These are phyloP conservation scores for Hiodon alosoides DNA, from an alignment of 2,113 vertebrate species.

Conservation along the genomic window DNA sequence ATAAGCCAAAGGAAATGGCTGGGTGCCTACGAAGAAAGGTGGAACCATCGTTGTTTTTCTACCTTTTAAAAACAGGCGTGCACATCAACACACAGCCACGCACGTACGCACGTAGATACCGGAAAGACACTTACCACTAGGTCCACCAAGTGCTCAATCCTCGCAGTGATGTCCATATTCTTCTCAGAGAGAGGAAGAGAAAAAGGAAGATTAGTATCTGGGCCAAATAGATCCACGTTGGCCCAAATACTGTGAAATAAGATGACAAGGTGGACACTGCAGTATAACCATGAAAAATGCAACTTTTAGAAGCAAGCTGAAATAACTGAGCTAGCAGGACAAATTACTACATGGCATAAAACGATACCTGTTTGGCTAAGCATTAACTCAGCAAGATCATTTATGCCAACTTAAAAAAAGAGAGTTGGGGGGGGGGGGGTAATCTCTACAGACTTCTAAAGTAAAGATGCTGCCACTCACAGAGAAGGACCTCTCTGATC, in stretches of 20 bases:
- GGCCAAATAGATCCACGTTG: not conserved
- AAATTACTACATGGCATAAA: no score
- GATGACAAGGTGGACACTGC: no score
- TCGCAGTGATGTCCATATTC: conserved; percentile 39
- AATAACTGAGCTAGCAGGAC: no score
- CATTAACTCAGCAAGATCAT: not conserved
- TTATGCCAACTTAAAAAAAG: not conserved
- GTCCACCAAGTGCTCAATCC: conserved; percentile 42
- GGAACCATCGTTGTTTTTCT: not conserved
- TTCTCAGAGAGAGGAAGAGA: conserved; percentile 30
- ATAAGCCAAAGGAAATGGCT: conserved; percentile 52
- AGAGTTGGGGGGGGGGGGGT: not conserved
- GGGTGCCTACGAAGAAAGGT: conserved; percentile 36
- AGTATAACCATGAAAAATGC: no score
- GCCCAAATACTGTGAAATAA: not conserved
- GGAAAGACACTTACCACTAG: conserved; percentile 37
- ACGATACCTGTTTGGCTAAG: not conserved
- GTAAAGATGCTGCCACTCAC: conserved; percentile 31
- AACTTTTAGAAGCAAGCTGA: no score
- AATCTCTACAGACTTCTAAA: not conserved
- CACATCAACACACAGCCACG: not conserved
- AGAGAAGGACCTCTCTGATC: conserved; percentile 42
- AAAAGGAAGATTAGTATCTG: not conserved
- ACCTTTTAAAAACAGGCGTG: not conserved
- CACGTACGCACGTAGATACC: not conserved